Evolutionary conservation across 2,113 vertebrate species (phyloP), one percentile per base, ranked within the genome.

Genomic region (Nyctereutes procyonoides): DNA sequence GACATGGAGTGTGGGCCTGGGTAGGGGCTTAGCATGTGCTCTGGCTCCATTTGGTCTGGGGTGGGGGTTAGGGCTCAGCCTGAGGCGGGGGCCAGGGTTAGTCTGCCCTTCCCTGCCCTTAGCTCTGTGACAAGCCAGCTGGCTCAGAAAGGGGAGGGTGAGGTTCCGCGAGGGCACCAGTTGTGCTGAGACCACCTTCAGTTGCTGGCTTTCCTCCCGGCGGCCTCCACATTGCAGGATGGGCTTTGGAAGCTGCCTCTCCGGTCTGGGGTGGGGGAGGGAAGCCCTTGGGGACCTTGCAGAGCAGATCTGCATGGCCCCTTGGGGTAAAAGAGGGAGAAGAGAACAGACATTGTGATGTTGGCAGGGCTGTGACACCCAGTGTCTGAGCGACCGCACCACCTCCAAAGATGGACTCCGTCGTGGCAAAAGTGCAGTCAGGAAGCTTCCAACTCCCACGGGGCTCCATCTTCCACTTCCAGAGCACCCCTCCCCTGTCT

Each of bases 341-440:
- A 16, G 30, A 35, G 63, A 22, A 12, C 20, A 48, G 73, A n/a
- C 22, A 15, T 17, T 0, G 8, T 22, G 82, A 15, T 43, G 51
- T n/a, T 5, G 8, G 60, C 30, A 58, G 77, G 48, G 69, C 69
- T 53, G 24, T 53, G 3, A 32, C 26, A 0, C 58, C 58, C 24
- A 17, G 65, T 14, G 24, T 82, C 1, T 0, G 82, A 63, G 60
- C 26, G 56, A 24, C 0, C 0, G 13, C 5, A 0, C 5, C 11
- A 0, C 1, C 26, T 73, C 14, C 24, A 8, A 53, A 67, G 71
- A 88, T 9, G 69, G 4, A 16, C 43, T 32, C 3, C 58, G 16
- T n/a, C 0, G 0, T 16, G 35, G 53, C 24, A 53, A 53, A 35
- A 13, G 10, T 53, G 2, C 24, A 69, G 20, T 58, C 58, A 77